These are phyloP conservation scores for Bubo blakistoni DNA, from an alignment of 2,113 vertebrate genomes.

Conservation along the genomic window DNA sequence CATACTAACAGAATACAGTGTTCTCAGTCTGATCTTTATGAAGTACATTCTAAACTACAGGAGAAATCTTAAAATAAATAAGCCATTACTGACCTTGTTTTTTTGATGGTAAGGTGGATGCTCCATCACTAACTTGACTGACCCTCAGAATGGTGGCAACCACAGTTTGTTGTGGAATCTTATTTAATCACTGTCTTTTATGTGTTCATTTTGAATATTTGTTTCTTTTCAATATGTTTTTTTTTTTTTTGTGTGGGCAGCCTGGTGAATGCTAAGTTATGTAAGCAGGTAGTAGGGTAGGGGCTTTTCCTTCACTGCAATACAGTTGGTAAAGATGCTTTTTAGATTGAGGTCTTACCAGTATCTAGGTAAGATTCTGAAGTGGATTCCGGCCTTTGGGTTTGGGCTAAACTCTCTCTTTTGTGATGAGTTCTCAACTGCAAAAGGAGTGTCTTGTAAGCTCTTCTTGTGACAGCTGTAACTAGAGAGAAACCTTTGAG, in stretches of 20 bases:
- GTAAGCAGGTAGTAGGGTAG: neutral
- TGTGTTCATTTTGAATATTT: neutral
- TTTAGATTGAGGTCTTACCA: neutral
- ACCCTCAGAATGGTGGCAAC: neutral
- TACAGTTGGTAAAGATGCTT: neutral
- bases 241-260: neutral
- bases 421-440: neutral
- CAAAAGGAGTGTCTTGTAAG: neutral
- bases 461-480: neutral
- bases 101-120: neutral
- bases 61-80: neutral
- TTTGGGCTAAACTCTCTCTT: neutral
- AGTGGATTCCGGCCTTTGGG: neutral
- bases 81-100: neutral
- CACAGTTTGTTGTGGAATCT: neutral
- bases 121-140: neutral
- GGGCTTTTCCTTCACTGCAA: neutral
- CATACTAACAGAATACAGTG: neutral
- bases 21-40: neutral
- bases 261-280: neutral
- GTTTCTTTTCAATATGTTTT: neutral
- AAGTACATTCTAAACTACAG: neutral
- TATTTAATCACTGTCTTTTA: neutral
- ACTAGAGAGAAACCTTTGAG: neutral
- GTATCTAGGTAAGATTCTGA: neutral